Base-by-base conservation (phyloP, 2,113 vertebrate species). In the Perognathus longimembris region DNA sequence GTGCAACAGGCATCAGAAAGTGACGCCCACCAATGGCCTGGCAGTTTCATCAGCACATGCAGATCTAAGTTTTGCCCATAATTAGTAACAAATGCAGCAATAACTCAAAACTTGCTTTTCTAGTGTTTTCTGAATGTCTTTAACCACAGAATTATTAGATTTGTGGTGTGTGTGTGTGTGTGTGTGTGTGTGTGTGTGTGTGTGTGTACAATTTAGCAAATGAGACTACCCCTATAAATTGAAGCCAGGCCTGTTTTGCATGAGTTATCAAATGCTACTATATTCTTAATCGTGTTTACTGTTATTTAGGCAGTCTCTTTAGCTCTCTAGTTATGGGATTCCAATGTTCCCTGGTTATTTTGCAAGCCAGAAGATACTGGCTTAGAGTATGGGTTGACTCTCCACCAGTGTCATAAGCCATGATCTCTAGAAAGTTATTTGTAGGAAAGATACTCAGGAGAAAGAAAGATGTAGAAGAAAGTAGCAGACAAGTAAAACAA, bases 211-310 rank as follows among this genome's bases (percentile, higher is more conserved):
- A 79, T 89, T 95, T 93, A 93, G 88, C n/a, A 94, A 61, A 85
- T 95, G 92, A 97, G 93, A 96, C 96, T 95, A 96, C 90, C 57
- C 69, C 78, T 75, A 24, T 79, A 97, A 96, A 97, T 95, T 94
- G 89, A 96, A 97, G 69, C 89, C 96, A 97, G 95, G 90, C 92
- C 17, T 83, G 50, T 96, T 54, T 95, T 84, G 78, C 28, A 63
- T 36, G 88, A 82, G 54, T 85, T 90, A 95, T 85, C 63, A 93
- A 94, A 92, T 93, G 17, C 14, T 64, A 40, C 81, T 28, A 67
- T 92, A 82, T n/a, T 69, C 93, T 96, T 94, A 83, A 96, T 96
- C 81, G 42, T 69, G 40, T 7, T 82, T 73, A 8, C 73, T 91
- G 89, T 88, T 71, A 85, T 93, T 96, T 95, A 59, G 70, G 63